Percentiles rank a stretch among this genome's conserved stretches.
phyloP scores from a whole-genome alignment of 2,113 vertebrate genomes.

The Mustela lutreola region DNA sequence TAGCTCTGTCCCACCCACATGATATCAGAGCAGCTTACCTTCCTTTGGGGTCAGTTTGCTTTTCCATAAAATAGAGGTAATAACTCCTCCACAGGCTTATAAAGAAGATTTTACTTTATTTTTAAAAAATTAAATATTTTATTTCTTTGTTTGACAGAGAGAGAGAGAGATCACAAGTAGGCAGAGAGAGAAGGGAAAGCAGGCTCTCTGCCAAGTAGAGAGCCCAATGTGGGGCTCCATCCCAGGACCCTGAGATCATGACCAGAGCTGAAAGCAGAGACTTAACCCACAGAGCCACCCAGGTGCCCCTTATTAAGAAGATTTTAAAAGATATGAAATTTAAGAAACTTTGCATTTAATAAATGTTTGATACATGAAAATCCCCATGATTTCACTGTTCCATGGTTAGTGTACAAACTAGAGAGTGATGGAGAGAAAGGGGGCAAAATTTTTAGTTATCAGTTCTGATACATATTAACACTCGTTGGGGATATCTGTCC shows the following conservation, averaged over 20 bases:
- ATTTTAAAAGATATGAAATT: neutral
- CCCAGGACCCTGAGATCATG: too few relatives aligned
- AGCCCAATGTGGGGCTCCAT: too few relatives aligned
- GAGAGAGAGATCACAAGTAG: too few relatives aligned
- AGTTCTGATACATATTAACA: neutral
- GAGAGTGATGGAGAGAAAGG: neutral
- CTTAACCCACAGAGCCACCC: too few relatives aligned
- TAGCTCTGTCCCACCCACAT: neutral
- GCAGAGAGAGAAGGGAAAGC: too few relatives aligned
- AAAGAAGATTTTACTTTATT: neutral
- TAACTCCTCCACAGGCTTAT: neutral
- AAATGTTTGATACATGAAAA: neutral
- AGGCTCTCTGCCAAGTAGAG: too few relatives aligned
- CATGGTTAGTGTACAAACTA: neutral
- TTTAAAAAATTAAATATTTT: too few relatives aligned
- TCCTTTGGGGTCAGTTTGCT: neutral
- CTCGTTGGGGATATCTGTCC: neutral
- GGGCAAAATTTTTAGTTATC: neutral
- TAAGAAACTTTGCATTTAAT: neutral
- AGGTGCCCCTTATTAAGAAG: neutral
- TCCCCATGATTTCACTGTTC: neutral
- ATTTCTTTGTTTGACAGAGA: too few relatives aligned
- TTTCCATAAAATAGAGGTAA: neutral
- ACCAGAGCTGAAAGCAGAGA: too few relatives aligned
- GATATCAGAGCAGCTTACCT: neutral